These are phyloP conservation scores for Mesitornis unicolor DNA, from an alignment of 2,113 vertebrate species.

Conservation along the genomic window DNA sequence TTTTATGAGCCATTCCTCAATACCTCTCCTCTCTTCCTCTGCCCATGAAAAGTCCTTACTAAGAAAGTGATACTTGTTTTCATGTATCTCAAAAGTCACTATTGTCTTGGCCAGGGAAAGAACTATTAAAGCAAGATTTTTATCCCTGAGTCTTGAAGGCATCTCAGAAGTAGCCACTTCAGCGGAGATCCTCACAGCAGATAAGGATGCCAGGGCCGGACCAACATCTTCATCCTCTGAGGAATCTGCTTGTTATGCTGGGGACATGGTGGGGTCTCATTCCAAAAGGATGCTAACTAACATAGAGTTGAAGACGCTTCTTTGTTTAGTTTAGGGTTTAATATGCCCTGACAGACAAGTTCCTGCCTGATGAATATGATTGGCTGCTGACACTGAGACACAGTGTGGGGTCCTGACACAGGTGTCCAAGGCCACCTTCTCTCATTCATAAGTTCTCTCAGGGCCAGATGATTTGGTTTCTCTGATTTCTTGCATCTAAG, in stretches of 20 bases:
- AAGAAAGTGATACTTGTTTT: background rate
- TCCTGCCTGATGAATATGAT: background rate
- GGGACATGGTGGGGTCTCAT: background rate
- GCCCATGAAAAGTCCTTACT: background rate
- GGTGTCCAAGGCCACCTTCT: background rate
- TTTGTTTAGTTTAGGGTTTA: background rate
- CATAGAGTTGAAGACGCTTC: background rate
- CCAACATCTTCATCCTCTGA: background rate
- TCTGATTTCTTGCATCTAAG: background rate
- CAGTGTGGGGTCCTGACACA: background rate
- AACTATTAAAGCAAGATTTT: background rate
- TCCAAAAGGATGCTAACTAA: background rate
- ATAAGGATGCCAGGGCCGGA: background rate
- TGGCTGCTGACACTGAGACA: background rate
- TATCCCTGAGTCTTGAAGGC: background rate
- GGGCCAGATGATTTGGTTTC: background rate
- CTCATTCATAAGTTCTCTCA: background rate
- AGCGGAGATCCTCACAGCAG: background rate
- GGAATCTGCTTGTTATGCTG: background rate
- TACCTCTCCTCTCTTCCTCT: background rate
- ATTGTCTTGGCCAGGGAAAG: background rate
- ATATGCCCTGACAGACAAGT: background rate
- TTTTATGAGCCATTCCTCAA: background rate
- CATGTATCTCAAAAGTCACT: background rate
- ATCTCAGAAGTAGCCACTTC: background rate